These are phyloP conservation scores for Acanthis flammea DNA, from an alignment of 2,797 vertebrate genomes.

Conservation along the genomic window DNA sequence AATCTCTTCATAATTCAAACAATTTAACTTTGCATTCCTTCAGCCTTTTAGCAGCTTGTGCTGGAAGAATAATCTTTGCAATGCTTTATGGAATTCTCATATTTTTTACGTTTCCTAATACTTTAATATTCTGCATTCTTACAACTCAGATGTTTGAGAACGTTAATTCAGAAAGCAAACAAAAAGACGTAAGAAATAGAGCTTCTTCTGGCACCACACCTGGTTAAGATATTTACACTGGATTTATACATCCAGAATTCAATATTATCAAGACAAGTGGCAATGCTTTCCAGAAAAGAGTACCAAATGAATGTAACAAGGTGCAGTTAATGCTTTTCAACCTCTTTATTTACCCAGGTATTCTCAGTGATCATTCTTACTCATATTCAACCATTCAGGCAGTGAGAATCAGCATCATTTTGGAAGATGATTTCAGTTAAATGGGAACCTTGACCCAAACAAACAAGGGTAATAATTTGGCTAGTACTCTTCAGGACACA, in stretches of 20 bases:
- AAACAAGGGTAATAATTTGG: background rate
- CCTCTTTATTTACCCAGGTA: background rate
- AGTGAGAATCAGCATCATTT: background rate
- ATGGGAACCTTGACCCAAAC: background rate
- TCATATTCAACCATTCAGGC: background rate
- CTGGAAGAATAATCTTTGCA: background rate
- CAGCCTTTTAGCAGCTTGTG: background rate
- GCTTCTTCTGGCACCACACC: background rate
- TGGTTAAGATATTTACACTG: background rate
- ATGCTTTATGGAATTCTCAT: background rate
- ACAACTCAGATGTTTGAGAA: background rate
- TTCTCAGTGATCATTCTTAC: background rate
- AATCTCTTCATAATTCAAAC: background rate
- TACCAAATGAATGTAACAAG: background rate
- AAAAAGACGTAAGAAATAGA: background rate
- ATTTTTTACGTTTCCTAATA: background rate
- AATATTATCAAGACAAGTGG: background rate
- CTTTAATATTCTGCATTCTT: background rate
- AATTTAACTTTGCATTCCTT: background rate
- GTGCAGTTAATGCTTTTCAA: background rate
- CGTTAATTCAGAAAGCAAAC: background rate
- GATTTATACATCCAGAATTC: background rate
- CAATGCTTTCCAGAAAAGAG: background rate
- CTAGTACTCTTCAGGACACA: background rate
- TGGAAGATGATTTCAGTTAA: background rate